A percentile compares a stretch with the other conserved stretches of the same genome.
Evolutionary conservation across 2,888 invertebrate species (phyloP).

Genomic region (Philhelius pedissequus): DNA sequence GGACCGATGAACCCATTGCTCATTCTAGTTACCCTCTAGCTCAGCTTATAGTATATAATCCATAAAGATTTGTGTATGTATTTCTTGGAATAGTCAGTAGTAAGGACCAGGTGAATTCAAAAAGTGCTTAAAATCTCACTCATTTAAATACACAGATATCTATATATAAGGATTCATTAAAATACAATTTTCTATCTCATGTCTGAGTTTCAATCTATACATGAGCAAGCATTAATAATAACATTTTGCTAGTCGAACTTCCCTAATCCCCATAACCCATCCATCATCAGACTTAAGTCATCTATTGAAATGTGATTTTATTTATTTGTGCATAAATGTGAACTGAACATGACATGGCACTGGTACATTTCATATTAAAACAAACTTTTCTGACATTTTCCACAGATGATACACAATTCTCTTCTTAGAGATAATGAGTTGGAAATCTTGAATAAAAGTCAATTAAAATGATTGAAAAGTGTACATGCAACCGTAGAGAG

Average conservation of each 20-base stretch:
- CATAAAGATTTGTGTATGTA: not conserved
- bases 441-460: slow-evolving; percentile 67
- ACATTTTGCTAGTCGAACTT: not conserved
- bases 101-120: not conserved
- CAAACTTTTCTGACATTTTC: not conserved
- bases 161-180: not conserved
- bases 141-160: too few species aligned
- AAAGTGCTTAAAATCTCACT: not conserved
- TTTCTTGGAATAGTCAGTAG: not conserved
- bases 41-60: too few species aligned
- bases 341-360: not conserved
- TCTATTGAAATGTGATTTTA: slow-evolving; percentile 6
- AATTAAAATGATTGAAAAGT: slow-evolving; percentile 68
- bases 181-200: not conserved
- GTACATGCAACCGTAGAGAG: slow-evolving; percentile 66
- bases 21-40: too few species aligned
- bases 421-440: slow-evolving; percentile 53
- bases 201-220: not conserved
- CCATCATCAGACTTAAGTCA: not conserved
- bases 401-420: slow-evolving; percentile 55
- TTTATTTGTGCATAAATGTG: not conserved
- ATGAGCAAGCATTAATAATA: not conserved
- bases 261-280: not conserved
- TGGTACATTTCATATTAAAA: not conserved
- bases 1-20: too few species aligned